Evolutionary conservation across 2,888 invertebrate species (phyloP).

Genomic region (Gonocerus acuteangulatus): DNA sequence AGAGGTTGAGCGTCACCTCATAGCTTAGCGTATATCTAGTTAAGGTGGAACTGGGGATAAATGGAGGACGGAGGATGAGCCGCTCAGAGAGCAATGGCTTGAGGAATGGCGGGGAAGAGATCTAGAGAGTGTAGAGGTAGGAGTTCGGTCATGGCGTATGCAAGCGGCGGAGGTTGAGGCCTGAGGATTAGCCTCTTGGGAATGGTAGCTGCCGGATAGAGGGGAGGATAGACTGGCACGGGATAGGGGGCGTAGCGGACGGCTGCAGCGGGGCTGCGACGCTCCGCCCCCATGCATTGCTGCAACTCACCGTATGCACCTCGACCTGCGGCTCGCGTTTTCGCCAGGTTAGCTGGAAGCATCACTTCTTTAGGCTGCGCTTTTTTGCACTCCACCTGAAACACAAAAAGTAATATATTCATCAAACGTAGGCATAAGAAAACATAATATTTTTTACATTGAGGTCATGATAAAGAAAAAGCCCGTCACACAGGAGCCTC

Average conservation of each 20-base stretch:
- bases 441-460: not conserved
- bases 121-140: conserved; percentile 47
- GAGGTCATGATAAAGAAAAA: too few species aligned
- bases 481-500: too few species aligned
- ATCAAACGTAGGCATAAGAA: not conserved
- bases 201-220: conserved; percentile 42
- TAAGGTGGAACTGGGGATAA: conserved; percentile 15
- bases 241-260: conserved; percentile 37
- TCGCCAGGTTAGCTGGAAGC: conserved; percentile 93
- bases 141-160: conserved; percentile 62
- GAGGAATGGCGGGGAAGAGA: conserved; percentile 34
- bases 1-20: too few species aligned
- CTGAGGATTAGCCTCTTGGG: conserved; percentile 39
- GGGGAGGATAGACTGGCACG: conserved; percentile 38
- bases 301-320: conserved; percentile 95
- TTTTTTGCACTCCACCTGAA: conserved; percentile 99
- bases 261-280: conserved; percentile 26
- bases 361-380: conserved; percentile 99
- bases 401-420: conserved; percentile 24
- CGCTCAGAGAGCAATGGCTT: conserved; percentile 38
- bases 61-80: not conserved
- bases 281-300: conserved; percentile 55
- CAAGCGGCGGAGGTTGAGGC: conserved; percentile 48
- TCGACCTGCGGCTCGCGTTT: conserved; percentile 89
- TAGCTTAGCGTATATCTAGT: not conserved